Base-by-base conservation (phyloP, 2,797 vertebrate genomes). In the Microctenopoma lineatum region DNA sequence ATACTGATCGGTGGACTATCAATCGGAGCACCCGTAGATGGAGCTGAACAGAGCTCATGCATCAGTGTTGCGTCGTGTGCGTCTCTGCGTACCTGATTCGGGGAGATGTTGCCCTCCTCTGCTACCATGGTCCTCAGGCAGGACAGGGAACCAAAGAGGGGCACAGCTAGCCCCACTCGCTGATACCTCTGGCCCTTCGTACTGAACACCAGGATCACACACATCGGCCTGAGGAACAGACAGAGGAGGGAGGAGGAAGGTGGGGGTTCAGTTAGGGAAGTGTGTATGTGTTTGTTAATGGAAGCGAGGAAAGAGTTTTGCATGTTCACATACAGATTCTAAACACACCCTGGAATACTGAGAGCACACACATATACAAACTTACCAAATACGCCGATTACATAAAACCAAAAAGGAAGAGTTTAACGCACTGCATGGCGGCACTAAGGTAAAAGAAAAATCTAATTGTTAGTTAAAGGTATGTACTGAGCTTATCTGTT, bases 131-230 rank as follows among this genome's bases (percentile, higher is more conserved):
- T 84, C 73, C 96, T 94, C 80, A 98, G 91, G 21, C 83, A 85
- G 1, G 95, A 94, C 71, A 97, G 70, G 0, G 94, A 94, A 52
- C 96, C 95, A 36, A 93, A 87, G 29, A 98, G 94, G 0, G 96
- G 96, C 44, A 97, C 94, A 0, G 96, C 96, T 81, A 98, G 84
- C 0, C 96, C 97, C 21, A 98, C 90, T 14, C 96, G 93, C 72
- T 97, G 84, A 56, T 96, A 96, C 69, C 91, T 86, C 84, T 95
- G 88, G 61, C 93, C 94, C 91, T 96, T 95, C 1, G 91, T 84
- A 66, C 88, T 94, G 89, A 98, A 96, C 79, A 94, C 96, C 89
- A 98, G 90, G 1, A 92, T 97, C 77, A 98, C 91, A 50, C 94
- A 97, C 88, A 98, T 84, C 56, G 95, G 90, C 84, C 96, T 98